Base-by-base conservation (phyloP, 1,140 invertebrate genomes). In the Neotoxoptera formosana region DNA sequence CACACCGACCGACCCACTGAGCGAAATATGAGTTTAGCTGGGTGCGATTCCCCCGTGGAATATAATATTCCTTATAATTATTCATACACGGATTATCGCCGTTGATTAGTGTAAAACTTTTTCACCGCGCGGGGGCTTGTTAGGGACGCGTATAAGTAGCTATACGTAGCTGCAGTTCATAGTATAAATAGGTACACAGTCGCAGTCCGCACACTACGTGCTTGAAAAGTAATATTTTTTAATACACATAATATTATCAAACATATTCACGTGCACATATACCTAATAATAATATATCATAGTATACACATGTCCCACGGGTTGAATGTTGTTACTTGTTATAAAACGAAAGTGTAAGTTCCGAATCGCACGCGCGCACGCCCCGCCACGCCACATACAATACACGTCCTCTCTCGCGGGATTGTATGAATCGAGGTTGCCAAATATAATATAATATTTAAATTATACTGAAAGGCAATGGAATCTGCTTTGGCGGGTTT, bases 331-430 rank as follows among this genome's bases (percentile, higher is more conserved):
- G 14, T 76, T 76, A 76, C 60, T n/a, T 34, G 60, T 76, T 17
- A 76, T 76, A 76, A 60, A 76, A 76, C 60, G n/a, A 76, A 76
- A n/a, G 60, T 76, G 60, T 34, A n/a, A 76, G 60, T 76, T 76
- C 30, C 60, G 60, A 76, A 76, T 76, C 60, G 60, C 60, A n/a
- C 60, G 60, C 60, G n/a, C 14, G 6, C n/a, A 17, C n/a, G 2
- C 60, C 4, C n/a, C 14, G n/a, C 48, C 11, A 51, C n/a, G 14
- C 60, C 17, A 34, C 14, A 34, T n/a, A 67, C n/a, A 76, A 17
- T 76, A n/a, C 30, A 76, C 60, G 60, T 76, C 60, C 60, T 76
- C 60, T 76, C 60, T 76, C 30, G 1, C n/a, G 60, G 14, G 60
- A n/a, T 76, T 14, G 60, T n/a, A n/a, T 76, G n/a, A 76, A 34